Base-by-base conservation (phyloP, 2,888 invertebrate genomes). In the Timema podura region DNA sequence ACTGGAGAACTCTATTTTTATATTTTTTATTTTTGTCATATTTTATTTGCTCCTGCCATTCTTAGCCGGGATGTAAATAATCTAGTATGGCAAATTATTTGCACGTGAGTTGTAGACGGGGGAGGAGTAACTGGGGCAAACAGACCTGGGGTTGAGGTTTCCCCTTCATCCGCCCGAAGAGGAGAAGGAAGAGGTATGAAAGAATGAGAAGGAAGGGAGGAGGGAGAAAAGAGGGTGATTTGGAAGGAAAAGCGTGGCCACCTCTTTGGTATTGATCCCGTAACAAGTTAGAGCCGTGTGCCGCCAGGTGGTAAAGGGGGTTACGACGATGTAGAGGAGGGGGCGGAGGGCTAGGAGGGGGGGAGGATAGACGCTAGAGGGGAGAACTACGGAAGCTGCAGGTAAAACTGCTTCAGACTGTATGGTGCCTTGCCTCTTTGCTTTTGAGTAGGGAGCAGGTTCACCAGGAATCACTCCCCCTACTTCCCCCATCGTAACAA, bases 191-290 rank as follows among this genome's bases (percentile, higher is more conserved):
- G 1, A n/a, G 57, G 57, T 57, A 16, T n/a, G 57, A 51, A 51
- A 11, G 51, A 30, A 30, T 30, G 51, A n/a, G 3, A 51, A 51
- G 57, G 61, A 61, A 30, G 61, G 44, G 30, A 13, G 44, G 44
- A 9, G 44, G 30, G 61, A 5, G 9, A 45, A 13, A 30, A 6
- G 61, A 9, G 61, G 44, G 11, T 30, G 30, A 30, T 30, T 3
- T 30, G 30, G 30, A 30, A 30, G 30, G 30, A 30, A 30, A 30
- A 13, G 61, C 30, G 61, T 16, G 44, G 44, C 61, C 61, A 61
- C 61, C 61, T 61, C 61, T 61, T 61, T 45, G 61, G 61, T 61
- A 61, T 61, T 61, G 61, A 61, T 61, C 61, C 61, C 44, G 61
- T 61, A 61, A 61, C 61, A 61, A 61, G 61, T 61, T 61, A 61